Percentiles rank a stretch among this genome's conserved stretches.
These are phyloP conservation scores for Chaetops frenatus DNA, from an alignment of 2,113 vertebrate species.

Conservation along the genomic window DNA sequence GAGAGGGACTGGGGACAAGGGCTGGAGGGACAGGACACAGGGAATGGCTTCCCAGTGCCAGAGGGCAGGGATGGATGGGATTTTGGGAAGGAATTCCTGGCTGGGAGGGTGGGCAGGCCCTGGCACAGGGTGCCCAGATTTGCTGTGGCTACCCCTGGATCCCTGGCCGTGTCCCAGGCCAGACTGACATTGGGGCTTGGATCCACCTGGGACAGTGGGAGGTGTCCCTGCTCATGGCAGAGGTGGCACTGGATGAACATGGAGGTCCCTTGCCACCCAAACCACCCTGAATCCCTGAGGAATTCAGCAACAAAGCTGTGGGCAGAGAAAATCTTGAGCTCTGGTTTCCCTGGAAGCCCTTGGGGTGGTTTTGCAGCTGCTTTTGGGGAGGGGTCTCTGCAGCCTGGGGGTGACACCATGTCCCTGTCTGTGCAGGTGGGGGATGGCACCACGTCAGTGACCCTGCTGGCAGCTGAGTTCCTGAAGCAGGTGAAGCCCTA, in stretches of 20 bases:
- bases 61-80: neutral
- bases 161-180: neutral
- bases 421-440: slow-evolving; percentile 81
- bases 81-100: accelerated
- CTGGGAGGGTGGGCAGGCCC: neutral
- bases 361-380: neutral
- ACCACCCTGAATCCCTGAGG: neutral
- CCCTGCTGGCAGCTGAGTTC: slow-evolving; percentile 92
- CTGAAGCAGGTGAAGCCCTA: slow-evolving; percentile 94
- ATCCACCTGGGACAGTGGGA: accelerated
- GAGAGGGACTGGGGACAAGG: neutral
- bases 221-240: neutral
- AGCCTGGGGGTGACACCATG: neutral
- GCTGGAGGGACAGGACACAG: accelerated
- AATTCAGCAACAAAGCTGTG: neutral
- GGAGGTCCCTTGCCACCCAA: too few relatives aligned
- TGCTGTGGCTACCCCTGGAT: neutral
- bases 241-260: accelerated
- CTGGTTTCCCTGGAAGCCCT: neutral
- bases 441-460: slow-evolving; percentile 95
- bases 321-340: neutral
- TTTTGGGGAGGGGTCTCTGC: neutral
- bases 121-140: accelerated
- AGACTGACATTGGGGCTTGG: accelerated
- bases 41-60: neutral